Conservation (phyloP, 2,888 invertebrate genomes). For the Himalopsyche japonica region DNA sequence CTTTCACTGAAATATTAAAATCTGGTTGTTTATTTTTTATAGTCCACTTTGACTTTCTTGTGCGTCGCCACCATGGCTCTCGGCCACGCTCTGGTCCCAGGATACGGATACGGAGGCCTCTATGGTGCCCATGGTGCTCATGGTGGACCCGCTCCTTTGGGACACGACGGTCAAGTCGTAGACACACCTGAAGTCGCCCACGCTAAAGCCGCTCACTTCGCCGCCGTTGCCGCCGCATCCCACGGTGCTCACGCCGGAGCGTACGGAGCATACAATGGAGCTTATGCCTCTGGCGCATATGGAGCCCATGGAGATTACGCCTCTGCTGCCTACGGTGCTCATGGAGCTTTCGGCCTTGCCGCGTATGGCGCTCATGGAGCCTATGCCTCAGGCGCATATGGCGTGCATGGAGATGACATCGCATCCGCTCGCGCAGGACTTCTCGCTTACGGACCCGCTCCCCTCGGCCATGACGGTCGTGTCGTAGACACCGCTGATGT, state of each 20-base stretch:
- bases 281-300: conserved; percentile 45
- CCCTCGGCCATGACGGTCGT: conserved; percentile 24
- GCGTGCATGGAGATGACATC: too few relatives aligned
- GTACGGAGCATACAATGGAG: conserved; percentile 64
- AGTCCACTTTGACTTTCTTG: conserved; percentile 21
- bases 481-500: conserved; percentile 29
- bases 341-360: background rate
- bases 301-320: conserved; percentile 49
- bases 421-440: too few relatives aligned
- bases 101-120: background rate
- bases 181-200: conserved; percentile 65
- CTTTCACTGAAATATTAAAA: too few relatives aligned
- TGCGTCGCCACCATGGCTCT: conserved; percentile 12
- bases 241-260: conserved; percentile 12
- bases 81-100: background rate
- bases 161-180: conserved; percentile 60
- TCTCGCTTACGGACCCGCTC: conserved; percentile 45
- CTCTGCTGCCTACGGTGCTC: background rate
- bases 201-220: conserved; percentile 63
- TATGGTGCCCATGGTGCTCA: conserved; percentile 42
- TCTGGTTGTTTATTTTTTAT: background rate
- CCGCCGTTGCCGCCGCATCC: conserved; percentile 52
- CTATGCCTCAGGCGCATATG: background rate
- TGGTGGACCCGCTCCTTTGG: conserved; percentile 61
- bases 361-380: background rate